Conservation (phyloP, 2,113 vertebrate species). For the Corynorhinus townsendii region DNA sequence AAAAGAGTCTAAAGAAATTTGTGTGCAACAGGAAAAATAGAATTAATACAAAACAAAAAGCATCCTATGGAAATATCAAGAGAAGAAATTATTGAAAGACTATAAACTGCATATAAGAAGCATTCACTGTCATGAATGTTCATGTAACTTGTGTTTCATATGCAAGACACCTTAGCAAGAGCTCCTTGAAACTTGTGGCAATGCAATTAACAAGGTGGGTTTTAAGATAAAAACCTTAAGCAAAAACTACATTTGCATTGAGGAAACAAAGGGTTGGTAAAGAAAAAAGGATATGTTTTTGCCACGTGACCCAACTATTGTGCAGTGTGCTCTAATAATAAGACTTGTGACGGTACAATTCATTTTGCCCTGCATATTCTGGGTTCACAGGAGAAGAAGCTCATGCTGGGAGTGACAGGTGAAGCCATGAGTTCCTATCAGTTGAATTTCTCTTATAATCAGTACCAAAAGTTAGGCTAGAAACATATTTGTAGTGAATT, state of each 20-base stretch:
- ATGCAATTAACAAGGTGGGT: constrained; percentile 44
- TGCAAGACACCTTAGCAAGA: constrained; percentile 62
- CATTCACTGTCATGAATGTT: constrained; percentile 75
- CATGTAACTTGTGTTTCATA: constrained; percentile 50
- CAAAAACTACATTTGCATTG: not conserved
- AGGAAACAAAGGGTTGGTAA: not conserved
- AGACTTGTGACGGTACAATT: not conserved
- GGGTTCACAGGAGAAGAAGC: not conserved
- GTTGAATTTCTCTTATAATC: not conserved
- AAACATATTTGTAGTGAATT: not conserved
- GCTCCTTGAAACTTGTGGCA: constrained; percentile 29
- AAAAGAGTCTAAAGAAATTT: not conserved
- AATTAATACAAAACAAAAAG: constrained; percentile 65
- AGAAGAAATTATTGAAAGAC: constrained; percentile 58
- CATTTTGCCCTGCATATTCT: not conserved
- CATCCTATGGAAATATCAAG: constrained; percentile 61
- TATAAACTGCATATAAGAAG: constrained; percentile 51
- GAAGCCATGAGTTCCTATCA: not conserved
- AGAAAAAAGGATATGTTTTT: not conserved
- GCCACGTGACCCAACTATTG: not conserved
- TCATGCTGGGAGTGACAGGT: not conserved
- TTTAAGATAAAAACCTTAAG: constrained; percentile 13
- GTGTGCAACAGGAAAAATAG: constrained; percentile 57
- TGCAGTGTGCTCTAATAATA: not conserved
- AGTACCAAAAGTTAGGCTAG: not conserved